phyloP scores from a whole-genome alignment of 2,797 vertebrate species.

The Anas acuta region DNA sequence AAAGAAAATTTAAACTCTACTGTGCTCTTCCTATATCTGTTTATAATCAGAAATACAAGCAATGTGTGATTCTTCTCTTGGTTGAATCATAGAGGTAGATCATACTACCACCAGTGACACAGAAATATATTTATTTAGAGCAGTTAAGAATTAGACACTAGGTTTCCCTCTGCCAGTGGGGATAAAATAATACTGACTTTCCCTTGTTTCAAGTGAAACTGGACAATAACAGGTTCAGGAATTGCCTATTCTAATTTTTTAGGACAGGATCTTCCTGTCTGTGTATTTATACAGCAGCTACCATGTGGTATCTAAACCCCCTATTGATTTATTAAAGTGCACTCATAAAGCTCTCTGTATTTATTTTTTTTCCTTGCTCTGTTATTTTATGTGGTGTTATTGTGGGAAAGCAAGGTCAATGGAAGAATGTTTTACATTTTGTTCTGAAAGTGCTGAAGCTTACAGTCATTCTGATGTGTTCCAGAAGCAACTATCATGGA shows the following conservation, averaged over 20 bases:
- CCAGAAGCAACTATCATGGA: constrained; percentile 33
- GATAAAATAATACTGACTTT: constrained; percentile 7
- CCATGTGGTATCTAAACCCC: constrained; percentile 41
- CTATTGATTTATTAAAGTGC: constrained; percentile 64
- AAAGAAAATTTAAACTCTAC: background rate
- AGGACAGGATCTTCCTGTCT: constrained; percentile 59
- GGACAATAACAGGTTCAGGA: constrained; percentile 51
- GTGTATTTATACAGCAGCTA: constrained; percentile 51
- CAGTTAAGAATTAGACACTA: background rate
- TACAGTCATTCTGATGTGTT: constrained; percentile 43
- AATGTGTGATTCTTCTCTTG: background rate
- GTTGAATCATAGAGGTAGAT: background rate
- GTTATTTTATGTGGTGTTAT: constrained; percentile 66
- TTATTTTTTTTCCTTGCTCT: constrained; percentile 19
- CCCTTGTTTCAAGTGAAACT: constrained; percentile 3
- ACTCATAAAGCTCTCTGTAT: constrained; percentile 28
- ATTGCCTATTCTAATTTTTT: constrained; percentile 56
- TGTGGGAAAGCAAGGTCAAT: constrained; percentile 54
- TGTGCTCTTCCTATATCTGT: background rate
- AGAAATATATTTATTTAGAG: background rate
- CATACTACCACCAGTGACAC: background rate
- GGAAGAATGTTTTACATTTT: constrained; percentile 65
- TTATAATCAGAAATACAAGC: background rate
- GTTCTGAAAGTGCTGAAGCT: constrained; percentile 55
- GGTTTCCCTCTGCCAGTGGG: background rate